phyloP scores from a whole-genome alignment of 2,797 vertebrate genomes.

The Psittacula derbiana region DNA sequence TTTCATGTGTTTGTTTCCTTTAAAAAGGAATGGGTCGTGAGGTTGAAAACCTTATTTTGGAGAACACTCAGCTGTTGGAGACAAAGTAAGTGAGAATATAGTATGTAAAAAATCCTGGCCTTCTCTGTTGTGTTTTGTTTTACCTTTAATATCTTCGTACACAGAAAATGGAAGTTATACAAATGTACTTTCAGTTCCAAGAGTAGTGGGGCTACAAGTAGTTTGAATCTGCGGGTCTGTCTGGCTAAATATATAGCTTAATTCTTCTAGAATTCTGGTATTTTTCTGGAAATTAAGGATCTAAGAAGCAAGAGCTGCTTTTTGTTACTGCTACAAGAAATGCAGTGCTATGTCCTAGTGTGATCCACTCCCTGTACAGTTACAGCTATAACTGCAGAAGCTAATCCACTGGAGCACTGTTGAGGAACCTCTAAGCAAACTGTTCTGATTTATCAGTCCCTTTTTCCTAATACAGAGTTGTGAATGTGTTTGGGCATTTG shows the following conservation, averaged over 20 bases:
- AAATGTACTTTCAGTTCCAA: not conserved
- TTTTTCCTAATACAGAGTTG: not conserved
- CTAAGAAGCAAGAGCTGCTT: not conserved
- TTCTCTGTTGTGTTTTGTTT: not conserved
- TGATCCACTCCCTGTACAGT: not conserved
- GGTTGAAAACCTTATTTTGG: slow-evolving; percentile 96
- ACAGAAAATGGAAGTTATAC: not conserved
- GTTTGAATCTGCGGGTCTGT: not conserved
- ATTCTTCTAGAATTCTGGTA: not conserved
- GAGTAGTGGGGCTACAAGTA: not conserved
- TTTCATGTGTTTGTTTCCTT: slow-evolving; percentile 51
- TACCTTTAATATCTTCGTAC: not conserved
- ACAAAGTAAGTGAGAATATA: slow-evolving; percentile 84
- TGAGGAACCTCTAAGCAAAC: not conserved
- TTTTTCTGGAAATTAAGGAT: not conserved
- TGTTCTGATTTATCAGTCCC: not conserved
- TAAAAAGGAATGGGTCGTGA: slow-evolving; percentile 95
- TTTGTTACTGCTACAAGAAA: not conserved
- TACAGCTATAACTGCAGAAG: not conserved
- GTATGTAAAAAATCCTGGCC: not conserved
- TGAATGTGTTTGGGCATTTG: not conserved
- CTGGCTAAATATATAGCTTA: not conserved
- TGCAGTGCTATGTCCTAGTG: not conserved
- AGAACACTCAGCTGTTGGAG: slow-evolving; percentile 94
- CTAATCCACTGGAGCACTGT: not conserved